phyloP scores from a whole-genome alignment of 2,888 invertebrate genomes.

The Oegoconia quadripuncta region DNA sequence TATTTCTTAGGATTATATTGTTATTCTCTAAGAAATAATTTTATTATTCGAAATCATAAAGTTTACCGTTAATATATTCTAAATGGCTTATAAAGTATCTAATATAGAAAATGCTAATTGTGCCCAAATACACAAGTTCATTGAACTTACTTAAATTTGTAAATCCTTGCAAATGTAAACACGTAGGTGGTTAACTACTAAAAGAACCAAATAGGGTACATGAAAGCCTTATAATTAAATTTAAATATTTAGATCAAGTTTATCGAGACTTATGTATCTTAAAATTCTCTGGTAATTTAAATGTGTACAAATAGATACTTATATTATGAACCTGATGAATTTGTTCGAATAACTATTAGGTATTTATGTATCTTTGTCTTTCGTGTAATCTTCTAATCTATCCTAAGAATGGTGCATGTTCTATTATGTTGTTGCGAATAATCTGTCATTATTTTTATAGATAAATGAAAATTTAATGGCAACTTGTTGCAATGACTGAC shows the following conservation, averaged over 20 bases:
- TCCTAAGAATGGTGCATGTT: conserved; percentile 38
- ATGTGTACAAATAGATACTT: no score
- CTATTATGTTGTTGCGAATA: conserved; percentile 59
- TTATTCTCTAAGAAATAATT: conserved; percentile 1
- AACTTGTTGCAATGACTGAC: conserved; percentile 66
- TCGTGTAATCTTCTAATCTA: conserved; percentile 19
- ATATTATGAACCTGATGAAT: no score
- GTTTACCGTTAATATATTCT: conserved; percentile 28
- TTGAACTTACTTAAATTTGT: conserved; percentile 37
- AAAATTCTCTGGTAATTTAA: no score
- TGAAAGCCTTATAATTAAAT: conserved; percentile 17
- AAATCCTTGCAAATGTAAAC: conserved; percentile 32
- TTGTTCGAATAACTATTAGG: no score
- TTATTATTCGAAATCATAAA: conserved; percentile 3
- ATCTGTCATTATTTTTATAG: conserved; percentile 54
- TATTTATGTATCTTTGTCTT: no score
- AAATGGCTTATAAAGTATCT: conserved; percentile 24
- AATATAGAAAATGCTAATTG: conserved; percentile 22
- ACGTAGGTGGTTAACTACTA: conserved; percentile 37
- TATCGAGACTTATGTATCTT: no score
- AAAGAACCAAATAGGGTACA: conserved; percentile 18
- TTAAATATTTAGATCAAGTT: conserved; percentile 6
- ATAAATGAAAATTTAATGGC: conserved; percentile 44
- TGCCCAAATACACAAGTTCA: conserved; percentile 29
- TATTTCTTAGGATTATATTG: not conserved